Base-by-base conservation (phyloP, 2,888 invertebrate genomes). In the Xiphydria camelus region DNA sequence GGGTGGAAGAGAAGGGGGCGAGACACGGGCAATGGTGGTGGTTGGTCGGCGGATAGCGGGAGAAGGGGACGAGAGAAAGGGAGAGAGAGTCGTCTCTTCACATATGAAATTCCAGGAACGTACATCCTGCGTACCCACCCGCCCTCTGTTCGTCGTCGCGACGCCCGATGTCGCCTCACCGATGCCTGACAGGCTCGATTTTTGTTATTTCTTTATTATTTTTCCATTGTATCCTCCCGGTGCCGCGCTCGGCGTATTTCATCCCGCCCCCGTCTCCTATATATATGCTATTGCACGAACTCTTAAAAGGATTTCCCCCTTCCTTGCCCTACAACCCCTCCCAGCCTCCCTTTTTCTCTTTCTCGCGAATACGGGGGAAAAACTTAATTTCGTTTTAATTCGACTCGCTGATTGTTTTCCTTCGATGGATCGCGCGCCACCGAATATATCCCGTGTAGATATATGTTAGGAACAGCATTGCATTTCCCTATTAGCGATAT, bases 91-190 rank as follows among this genome's bases (percentile, higher is more conserved):
- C 34, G 35, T 25, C 37, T 55, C 41, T 51, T 43, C 55, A 55
- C 55, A 55, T 55, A 55, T 55, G 55, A 51, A 55, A 55, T 55
- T 55, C 55, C 44, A 23, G 25, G 44, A 44, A 32, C 44, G 38
- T 44, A 69, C 66, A 62, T 65, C 56, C 55, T 59, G 57, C 56
- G 47, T 61, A 42, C 49, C 39, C 48, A 53, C 49, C 45, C 49
- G 39, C 45, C 55, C 53, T 45, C 46, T 49, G n/a, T n/a, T 46
- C 48, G 12, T 14, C 6, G 12, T 14, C 15, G 12, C 29, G 12
- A 29, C 12, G 29, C 29, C 29, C 29, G 14, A 29, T 29, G 29
- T 29, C 29, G 29, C 29, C 12, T 29, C 45, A 12, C 36, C 43
- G 25, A 40, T 41, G 32, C 45, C 47, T 33, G 34, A 33, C 34